Base-by-base conservation (phyloP, 1,140 invertebrate genomes). In the Brachionus paranguensis region DNA sequence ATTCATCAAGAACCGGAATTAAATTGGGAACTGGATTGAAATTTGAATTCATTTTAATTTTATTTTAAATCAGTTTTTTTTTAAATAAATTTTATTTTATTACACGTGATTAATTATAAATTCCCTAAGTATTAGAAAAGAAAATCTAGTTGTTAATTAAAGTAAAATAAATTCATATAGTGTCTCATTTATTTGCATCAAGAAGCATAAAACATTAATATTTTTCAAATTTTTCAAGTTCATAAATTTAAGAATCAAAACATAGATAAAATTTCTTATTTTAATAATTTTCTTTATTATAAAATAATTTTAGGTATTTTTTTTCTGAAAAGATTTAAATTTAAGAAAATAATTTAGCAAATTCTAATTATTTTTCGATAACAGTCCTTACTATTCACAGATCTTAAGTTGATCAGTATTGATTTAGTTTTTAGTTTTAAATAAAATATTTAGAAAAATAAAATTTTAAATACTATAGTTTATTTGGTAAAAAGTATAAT, bases 1-100 rank as follows among this genome's bases (percentile, higher is more conserved):
- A 50, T 27, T 11, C 20, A 29, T 76, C 24, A n/a, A 20, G 5
- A 76, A 76, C 20, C 27, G 72, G 72, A 6, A 76, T 76, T 8
- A 76, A 29, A 50, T 47, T 12, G 14, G 72, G 24, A 10, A 53
- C 27, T 37, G 43, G 24, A 50, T 76, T 76, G 12, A 50, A 70
- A 37, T 70, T 70, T 70, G 29, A 70, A 70, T 70, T 70, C 65
- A 70, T 70, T 33, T 65, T 24, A 29, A 27, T 65, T 65, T 65
- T 11, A 3, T 70, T 70, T 70, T 33, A 1, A 37, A 37, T 70
- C 14, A 12, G 45, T 70, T 70, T 37, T 20, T 10, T 60, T 60
- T 60, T 60, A 5, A 27, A 60, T 60, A 20, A 60, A 60, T 11
- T 47, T 47, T 47, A 47, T 47, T 47, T 12, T 47, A 14, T 14